Base-by-base conservation (phyloP, 1,140 invertebrate genomes). In the Drosophila sechellia region DNA sequence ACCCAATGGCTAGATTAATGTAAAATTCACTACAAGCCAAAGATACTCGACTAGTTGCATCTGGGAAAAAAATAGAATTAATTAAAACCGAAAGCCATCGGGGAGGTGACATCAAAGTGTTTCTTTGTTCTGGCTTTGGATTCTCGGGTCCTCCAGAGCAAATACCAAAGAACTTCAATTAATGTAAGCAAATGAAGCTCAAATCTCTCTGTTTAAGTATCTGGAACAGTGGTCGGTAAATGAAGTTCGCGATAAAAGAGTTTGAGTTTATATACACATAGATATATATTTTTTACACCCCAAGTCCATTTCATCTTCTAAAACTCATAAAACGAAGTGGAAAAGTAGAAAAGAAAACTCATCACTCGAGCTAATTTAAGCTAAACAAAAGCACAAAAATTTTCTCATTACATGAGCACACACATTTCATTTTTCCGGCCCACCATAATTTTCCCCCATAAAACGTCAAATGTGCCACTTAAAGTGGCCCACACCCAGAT, bases 391-490 rank as follows among this genome's bases (percentile, higher is more conserved):
- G 58, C 45, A 61, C 58, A 61, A 59, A 71, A 66, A 79, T 73
- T 71, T 71, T 89, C 79, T 89, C 84, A 87, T 87, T 87, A 87
- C 79, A 65, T 58, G 63, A 45, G 52, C 74, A 74, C 57, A 85
- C 65, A 83, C 79, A 87, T 79, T 81, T 81, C 83, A 86, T 72
- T 72, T 76, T 87, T 55, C 66, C 48, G 53, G 49, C 71, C 79
- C 49, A 63, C 73, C 74, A 77, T 77, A 77, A 77, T 76, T 77
- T 69, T 61, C 35, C 43, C 46, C 84, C 83, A 87, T 87, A 87
- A 87, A 87, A 87, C 72, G 79, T 87, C 79, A 87, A 87, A 87
- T 87, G 84, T 89, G 75, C 70, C 84, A 89, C 83, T 87, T 87
- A 89, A 87, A 89, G 83, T 68, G 83, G 84, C 86, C 83, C 83